A percentile compares a stretch with the other conserved stretches of the same genome.
These are phyloP conservation scores for Metalampra italica DNA, from an alignment of 2,888 invertebrate genomes.

Conservation along the genomic window DNA sequence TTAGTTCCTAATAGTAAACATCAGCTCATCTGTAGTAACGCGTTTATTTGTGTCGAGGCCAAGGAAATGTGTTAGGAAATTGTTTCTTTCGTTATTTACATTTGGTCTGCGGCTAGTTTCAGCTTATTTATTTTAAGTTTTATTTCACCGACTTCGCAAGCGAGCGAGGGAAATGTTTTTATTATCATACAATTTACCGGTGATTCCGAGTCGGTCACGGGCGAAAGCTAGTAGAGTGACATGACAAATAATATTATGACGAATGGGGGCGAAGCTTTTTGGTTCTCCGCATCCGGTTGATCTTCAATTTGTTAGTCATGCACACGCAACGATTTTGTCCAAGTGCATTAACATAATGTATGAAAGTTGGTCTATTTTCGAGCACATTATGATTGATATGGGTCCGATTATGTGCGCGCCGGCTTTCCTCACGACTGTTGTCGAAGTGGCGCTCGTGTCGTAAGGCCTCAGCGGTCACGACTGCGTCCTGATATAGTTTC, in stretches of 20 bases:
- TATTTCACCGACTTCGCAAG: too few species aligned
- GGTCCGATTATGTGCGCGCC: not conserved
- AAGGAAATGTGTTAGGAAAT: not conserved
- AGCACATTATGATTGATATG: not conserved
- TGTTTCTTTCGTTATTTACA: not conserved
- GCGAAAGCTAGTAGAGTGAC: too few species aligned
- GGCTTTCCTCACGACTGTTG: slow-evolving; percentile 5
- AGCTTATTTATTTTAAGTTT: too few species aligned
- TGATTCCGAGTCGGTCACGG: too few species aligned
- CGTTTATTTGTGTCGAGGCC: not conserved
- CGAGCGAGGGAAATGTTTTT: too few species aligned
- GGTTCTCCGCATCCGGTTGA: too few species aligned
- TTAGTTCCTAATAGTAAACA: not conserved
- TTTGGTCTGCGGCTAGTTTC: too few species aligned
- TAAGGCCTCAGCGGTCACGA: slow-evolving; percentile 20
- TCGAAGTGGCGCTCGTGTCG: slow-evolving; percentile 4
- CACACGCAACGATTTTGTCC: not conserved
- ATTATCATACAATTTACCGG: too few species aligned
- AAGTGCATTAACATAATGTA: not conserved
- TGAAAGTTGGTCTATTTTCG: not conserved
- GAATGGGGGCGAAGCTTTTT: too few species aligned
- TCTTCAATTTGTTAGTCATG: too few species aligned
- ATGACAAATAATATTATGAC: too few species aligned
- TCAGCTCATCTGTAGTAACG: not conserved
- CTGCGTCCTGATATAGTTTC: slow-evolving; percentile 5